Evolutionary conservation across 2,113 vertebrate species (phyloP), one percentile per base, ranked within the genome.

Genomic region (Dasyornis broadbenti): DNA sequence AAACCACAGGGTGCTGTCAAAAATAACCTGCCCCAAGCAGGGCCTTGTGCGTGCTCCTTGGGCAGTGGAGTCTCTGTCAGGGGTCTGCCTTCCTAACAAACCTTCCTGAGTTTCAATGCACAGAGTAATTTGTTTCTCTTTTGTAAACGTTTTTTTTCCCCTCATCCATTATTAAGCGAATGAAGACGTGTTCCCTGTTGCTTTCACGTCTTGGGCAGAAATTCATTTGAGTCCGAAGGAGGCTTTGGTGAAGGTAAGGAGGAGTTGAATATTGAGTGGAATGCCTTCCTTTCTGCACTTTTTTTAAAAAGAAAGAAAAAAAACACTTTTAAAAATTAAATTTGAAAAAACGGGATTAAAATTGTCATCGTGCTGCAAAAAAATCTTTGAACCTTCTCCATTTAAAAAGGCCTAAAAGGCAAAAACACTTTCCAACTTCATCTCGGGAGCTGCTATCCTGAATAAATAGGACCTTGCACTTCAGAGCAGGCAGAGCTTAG

Each of bases 401-500:
- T 75, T 35, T 37, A 56, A 75, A 95, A 93, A 54, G 63, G 9
- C 26, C 37, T 31, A 52, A 68, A 5, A 49, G 71, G 87, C 86
- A 95, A 95, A 96, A 93, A 90, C 72, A 77, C 86, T 87, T 66
- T 80, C 86, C 73, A 86, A 3, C n/a, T 95, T 93, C 31, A 35
- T 64, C 54, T 89, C 94, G 95, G 50, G 86, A 96, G 94, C 79
- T 96, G 70, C 86, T 92, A 23, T 52, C 78, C 81, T 81, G 44
- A 71, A 76, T 84, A 95, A 95, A 82, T 8, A 65, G 52, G 76
- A 85, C 59, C 59, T 75, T 77, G 83, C 89, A 65, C 81, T 93
- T 94, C 79, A 96, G 95, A 95, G 39, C 54, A 92, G 88, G 68
- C 68, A 96, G 86, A 91, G 89, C 71, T 66, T 90, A 90, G 94